Conservation (phyloP, 2,888 invertebrate species). For the Gnatocerus cornutus region DNA sequence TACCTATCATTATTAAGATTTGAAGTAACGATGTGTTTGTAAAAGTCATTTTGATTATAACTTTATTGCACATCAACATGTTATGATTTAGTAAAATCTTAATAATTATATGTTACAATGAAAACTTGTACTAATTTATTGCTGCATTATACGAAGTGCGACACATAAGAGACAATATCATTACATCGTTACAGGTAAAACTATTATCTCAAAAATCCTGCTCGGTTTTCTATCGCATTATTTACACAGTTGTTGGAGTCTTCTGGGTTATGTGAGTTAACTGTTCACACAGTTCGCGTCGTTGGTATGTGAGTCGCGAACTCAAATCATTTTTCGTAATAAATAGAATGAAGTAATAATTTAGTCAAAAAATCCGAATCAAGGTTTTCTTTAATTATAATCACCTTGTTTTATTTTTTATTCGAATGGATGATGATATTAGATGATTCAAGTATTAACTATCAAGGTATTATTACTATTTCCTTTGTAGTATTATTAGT, state of each 20-base stretch:
- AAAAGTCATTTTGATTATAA: conserved; percentile 37
- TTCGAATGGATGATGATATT: not conserved
- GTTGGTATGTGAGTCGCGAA: too few relatives aligned
- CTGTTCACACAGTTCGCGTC: too few relatives aligned
- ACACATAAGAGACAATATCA: too few relatives aligned
- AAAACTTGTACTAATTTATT: conserved; percentile 40
- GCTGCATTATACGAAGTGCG: conserved; percentile 28
- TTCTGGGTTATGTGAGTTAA: too few relatives aligned
- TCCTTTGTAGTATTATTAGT: conserved; percentile 8
- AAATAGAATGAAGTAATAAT: not conserved
- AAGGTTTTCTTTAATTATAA: conserved; percentile 19
- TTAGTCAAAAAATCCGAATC: conserved; percentile 5
- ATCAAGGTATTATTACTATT: conserved; percentile 20
- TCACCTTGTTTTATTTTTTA: conserved; percentile 18
- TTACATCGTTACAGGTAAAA: conserved; percentile 6
- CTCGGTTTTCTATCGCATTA: too few relatives aligned
- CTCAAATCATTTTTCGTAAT: not conserved
- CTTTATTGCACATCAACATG: conserved; percentile 23
- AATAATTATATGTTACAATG: conserved; percentile 34
- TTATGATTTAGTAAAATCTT: conserved; percentile 45
- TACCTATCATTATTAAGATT: conserved; percentile 34
- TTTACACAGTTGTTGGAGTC: too few relatives aligned
- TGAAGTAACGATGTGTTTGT: conserved; percentile 24
- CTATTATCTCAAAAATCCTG: too few relatives aligned
- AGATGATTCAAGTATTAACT: conserved; percentile 22